Evolutionary conservation across 2,113 vertebrate genomes (phyloP), one percentile per base, ranked within the genome.

Genomic region (Cranoglanis bouderius): DNA sequence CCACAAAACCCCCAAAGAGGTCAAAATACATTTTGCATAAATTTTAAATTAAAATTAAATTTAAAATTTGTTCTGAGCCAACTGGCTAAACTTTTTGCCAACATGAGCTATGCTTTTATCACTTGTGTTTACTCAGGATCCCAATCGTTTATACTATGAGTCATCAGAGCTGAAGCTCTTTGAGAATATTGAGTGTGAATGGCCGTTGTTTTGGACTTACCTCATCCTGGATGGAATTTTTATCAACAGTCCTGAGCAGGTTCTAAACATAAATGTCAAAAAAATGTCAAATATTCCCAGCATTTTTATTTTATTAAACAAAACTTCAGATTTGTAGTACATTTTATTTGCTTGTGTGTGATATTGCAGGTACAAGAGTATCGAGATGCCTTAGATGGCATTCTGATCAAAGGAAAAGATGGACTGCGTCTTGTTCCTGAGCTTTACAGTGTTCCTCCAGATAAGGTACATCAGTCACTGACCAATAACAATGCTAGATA

Each of bases 161-260:
- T 98, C 98, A 0, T 97, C 97, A 16, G 98, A 99, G 89, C 95
- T 99, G 91, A 98, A 98, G 92, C 95, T 98, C 63, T 99, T 99
- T 93, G 98, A 99, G 94, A 99, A 99, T 93, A 98, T 99, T 0
- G 98, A 99, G 88, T 99, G 98, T 0, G 98, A 99, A 94, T 99
- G 98, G 98, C 98, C 98, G 4, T 95, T 99, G 3, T 99, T 99
- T 93, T 99, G 98, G 98, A 98, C 97, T 0, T 99, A 99, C 91
- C 94, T 99, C 92, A 96, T 99, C n/a, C 96, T 99, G 21, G 98
- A 99, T 4, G 98, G 98, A 3, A 94, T 99, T 90, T 99, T 99
- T 90, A 97, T 92, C 87, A 97, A 97, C 91, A 97, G 97, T 82
- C 89, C 86, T 3, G 97, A 98, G 84, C 98, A 99, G 97, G 98